Evolutionary conservation across 2,113 vertebrate genomes (phyloP).

Genomic region (Ramphastos sulfuratus): DNA sequence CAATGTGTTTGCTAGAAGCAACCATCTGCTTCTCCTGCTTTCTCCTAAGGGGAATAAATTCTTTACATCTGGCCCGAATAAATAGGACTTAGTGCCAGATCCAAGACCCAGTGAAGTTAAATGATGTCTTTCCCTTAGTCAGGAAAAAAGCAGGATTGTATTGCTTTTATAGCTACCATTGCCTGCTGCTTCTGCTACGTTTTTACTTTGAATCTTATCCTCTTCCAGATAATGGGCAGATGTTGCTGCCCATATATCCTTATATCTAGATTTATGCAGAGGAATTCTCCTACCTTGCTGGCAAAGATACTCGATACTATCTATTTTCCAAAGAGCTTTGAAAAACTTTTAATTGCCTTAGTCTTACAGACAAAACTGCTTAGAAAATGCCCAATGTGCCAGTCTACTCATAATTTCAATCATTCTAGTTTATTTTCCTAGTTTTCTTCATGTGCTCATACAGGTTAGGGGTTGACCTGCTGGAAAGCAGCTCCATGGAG

Average conservation of each 20-base stretch:
- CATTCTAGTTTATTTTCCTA: background rate
- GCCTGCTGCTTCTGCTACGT: slow-evolving; percentile 33
- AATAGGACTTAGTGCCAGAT: slow-evolving; percentile 45
- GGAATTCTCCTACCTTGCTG: slow-evolving; percentile 25
- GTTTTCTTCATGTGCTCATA: background rate
- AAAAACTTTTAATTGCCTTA: slow-evolving; percentile 31
- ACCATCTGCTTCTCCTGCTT: slow-evolving; percentile 56
- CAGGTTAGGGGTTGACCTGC: too few relatives aligned
- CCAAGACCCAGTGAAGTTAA: slow-evolving; percentile 60
- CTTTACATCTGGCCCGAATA: slow-evolving; percentile 60
- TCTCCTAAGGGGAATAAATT: slow-evolving; percentile 55
- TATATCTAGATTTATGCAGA: slow-evolving; percentile 55
- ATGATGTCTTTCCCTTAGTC: slow-evolving; percentile 69
- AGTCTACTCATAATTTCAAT: background rate
- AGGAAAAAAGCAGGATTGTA: slow-evolving; percentile 46
- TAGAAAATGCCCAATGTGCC: background rate
- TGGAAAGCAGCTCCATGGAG: too few relatives aligned
- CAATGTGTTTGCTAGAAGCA: slow-evolving; percentile 54
- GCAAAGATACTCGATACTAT: background rate
- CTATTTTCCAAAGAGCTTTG: background rate
- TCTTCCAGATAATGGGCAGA: slow-evolving; percentile 49
- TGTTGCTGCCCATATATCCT: slow-evolving; percentile 49
- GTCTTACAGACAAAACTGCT: background rate
- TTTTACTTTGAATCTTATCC: background rate
- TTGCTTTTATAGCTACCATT: slow-evolving; percentile 50